Percentiles rank a stretch among this genome's conserved stretches.
Conservation (phyloP, 2,888 invertebrate species). For the Euclidia mi region DNA sequence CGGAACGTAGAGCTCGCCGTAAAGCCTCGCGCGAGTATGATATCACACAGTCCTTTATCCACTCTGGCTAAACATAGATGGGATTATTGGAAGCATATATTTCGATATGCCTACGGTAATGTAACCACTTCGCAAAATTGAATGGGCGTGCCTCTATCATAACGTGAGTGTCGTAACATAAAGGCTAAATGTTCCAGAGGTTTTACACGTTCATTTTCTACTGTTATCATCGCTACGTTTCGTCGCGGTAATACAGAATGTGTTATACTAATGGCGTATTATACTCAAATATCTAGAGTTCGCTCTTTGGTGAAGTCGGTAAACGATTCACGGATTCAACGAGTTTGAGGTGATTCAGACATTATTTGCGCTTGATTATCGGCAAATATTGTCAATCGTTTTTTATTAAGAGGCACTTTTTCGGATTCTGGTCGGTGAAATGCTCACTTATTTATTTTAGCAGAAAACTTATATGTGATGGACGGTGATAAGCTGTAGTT, state of each 20-base stretch:
- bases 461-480: no score
- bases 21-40: neutral
- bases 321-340: neutral
- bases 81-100: slow-evolving; percentile 23
- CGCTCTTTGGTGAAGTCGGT: neutral
- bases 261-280: slow-evolving; percentile 18
- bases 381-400: no score
- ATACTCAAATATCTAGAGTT: slow-evolving; percentile 13
- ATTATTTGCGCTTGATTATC: no score
- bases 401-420: no score
- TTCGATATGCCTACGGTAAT: slow-evolving; percentile 36
- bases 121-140: slow-evolving; percentile 59
- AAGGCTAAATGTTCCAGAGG: slow-evolving; percentile 51
- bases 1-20: neutral
- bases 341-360: neutral
- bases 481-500: no score
- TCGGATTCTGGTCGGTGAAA: no score
- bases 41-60: slow-evolving; percentile 3
- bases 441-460: no score
- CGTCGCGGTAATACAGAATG: slow-evolving; percentile 14
- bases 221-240: slow-evolving; percentile 17
- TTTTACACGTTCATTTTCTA: slow-evolving; percentile 30
- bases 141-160: slow-evolving; percentile 53
- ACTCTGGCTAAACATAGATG: slow-evolving; percentile 16
- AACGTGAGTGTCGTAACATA: slow-evolving; percentile 47